Evolutionary conservation across 2,888 invertebrate genomes (phyloP).

Genomic region (Epirrita christyi): DNA sequence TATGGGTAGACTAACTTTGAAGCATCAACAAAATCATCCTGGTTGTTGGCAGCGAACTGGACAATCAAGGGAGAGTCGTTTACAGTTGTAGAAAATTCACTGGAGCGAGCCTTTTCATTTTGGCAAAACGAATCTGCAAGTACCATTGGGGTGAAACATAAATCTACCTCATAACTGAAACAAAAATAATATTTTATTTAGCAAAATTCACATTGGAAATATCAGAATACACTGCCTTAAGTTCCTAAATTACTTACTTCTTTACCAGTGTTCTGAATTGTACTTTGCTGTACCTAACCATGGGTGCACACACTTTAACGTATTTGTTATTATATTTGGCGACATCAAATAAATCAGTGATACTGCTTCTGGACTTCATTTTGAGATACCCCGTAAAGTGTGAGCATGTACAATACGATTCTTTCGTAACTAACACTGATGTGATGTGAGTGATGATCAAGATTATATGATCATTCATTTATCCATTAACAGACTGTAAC

Average conservation of each 20-base stretch:
- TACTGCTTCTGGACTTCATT: slow-evolving; percentile 68
- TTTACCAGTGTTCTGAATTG: slow-evolving; percentile 77
- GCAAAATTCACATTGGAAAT: too few species aligned
- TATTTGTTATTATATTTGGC: slow-evolving; percentile 78
- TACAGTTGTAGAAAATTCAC: slow-evolving; percentile 90
- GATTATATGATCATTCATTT: too few species aligned
- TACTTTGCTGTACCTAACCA: slow-evolving; percentile 95
- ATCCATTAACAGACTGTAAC: too few species aligned
- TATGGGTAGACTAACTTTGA: slow-evolving; percentile 92
- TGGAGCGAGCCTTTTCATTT: slow-evolving; percentile 93
- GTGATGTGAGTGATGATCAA: too few species aligned
- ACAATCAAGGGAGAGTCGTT: slow-evolving; percentile 94
- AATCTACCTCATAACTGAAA: slow-evolving; percentile 92
- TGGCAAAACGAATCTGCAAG: slow-evolving; percentile 96
- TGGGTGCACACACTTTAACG: slow-evolving; percentile 95
- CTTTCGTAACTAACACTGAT: too few species aligned
- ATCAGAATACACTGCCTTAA: too few species aligned
- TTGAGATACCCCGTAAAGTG: not conserved
- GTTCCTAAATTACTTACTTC: slow-evolving; percentile 59
- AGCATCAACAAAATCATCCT: slow-evolving; percentile 93
- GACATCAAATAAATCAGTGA: slow-evolving; percentile 87
- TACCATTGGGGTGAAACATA: slow-evolving; percentile 98
- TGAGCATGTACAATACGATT: too few species aligned
- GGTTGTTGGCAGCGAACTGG: slow-evolving; percentile 97
- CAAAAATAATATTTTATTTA: slow-evolving; percentile 8